Evolutionary conservation across 2,113 vertebrate genomes (phyloP).

Genomic region (Athene cunicularia): DNA sequence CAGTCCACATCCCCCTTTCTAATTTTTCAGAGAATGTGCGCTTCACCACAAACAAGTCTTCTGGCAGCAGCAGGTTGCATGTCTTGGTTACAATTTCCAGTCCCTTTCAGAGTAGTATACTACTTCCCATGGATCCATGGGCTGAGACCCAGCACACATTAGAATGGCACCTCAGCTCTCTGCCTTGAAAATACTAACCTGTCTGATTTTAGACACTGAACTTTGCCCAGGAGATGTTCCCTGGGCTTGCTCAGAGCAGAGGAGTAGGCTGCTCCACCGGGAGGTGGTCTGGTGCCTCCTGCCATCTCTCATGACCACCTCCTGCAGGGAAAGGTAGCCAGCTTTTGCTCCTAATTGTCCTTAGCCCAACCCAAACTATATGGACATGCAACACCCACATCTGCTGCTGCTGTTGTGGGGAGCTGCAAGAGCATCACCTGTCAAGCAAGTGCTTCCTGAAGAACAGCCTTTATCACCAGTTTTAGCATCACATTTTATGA

Average conservation of each 20-base stretch:
- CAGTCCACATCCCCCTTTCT: neutral
- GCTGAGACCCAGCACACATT: neutral
- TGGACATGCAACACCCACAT: neutral
- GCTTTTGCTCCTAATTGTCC: neutral
- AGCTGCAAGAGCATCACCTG: neutral
- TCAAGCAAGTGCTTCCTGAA: neutral
- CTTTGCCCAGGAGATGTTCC: neutral
- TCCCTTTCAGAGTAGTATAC: neutral
- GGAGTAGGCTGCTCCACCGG: neutral
- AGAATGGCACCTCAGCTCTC: neutral
- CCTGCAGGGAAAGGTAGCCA: neutral
- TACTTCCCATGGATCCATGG: fast-evolving
- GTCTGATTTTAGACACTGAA: neutral
- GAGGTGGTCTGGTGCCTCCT: neutral
- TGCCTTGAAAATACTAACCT: neutral
- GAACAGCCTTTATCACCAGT: neutral
- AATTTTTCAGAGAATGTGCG: neutral
- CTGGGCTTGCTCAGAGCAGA: fast-evolving
- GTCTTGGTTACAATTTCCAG: neutral
- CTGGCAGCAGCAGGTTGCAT: neutral
- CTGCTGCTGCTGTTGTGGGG: neutral
- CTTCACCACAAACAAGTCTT: neutral
- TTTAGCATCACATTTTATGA: neutral
- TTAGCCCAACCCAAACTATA: neutral
- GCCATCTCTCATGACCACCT: neutral